A percentile compares a stretch with the other conserved stretches of the same genome.
Evolutionary conservation across 2,888 invertebrate genomes (phyloP).

Genomic region (Rugalucina vietnamica): DNA sequence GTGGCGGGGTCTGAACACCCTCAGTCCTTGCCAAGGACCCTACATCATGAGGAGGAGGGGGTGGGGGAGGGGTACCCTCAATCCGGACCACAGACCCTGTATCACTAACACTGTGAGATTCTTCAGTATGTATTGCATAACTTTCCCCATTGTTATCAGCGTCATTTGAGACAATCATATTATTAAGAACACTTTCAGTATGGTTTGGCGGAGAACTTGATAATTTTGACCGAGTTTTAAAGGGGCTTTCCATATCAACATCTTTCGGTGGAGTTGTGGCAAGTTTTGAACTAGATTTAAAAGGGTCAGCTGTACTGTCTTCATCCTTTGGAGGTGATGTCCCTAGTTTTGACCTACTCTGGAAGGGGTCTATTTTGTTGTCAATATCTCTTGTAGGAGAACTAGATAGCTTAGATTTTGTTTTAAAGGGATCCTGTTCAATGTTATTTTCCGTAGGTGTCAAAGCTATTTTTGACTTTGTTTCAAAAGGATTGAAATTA

Average conservation of each 20-base stretch:
- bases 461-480: slow-evolving; percentile 67
- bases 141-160: not conserved
- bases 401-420: slow-evolving; percentile 1
- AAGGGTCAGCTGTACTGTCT: slow-evolving; percentile 77
- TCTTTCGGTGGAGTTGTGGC: slow-evolving; percentile 68
- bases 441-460: slow-evolving; percentile 64
- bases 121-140: not conserved
- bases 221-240: slow-evolving; percentile 67
- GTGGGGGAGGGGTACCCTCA: slow-evolving; percentile 2
- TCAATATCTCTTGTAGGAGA: slow-evolving; percentile 10
- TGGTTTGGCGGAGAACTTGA: slow-evolving; percentile 65
- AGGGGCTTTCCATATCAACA: slow-evolving; percentile 67
- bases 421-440: slow-evolving; percentile 1
- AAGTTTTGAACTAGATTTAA: slow-evolving; percentile 71
- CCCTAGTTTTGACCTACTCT: not conserved
- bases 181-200: not conserved
- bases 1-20: not conserved
- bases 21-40: slow-evolving; percentile 7
- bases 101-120: not conserved
- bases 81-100: not conserved
- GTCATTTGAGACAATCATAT: slow-evolving; percentile 7
- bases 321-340: not conserved
- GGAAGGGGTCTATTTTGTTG: not conserved
- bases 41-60: not conserved
- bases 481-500: slow-evolving; percentile 76